These are phyloP conservation scores for Anniella stebbinsi DNA, from an alignment of 2,797 vertebrate species.

Conservation along the genomic window DNA sequence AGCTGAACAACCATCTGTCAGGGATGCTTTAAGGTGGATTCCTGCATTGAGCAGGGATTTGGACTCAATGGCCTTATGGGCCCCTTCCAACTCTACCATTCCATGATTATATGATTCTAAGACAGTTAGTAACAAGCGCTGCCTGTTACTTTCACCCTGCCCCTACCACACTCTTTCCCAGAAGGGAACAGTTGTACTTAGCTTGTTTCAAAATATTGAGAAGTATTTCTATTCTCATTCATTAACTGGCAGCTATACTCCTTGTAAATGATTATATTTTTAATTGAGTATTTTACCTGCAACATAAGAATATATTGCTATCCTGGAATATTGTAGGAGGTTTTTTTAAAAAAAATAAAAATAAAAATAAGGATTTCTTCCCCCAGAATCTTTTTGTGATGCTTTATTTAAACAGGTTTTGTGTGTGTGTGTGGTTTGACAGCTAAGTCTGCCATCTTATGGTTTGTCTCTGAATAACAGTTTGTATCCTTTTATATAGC, in stretches of 20 bases:
- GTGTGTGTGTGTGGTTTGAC: background rate
- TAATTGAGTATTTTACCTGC: background rate
- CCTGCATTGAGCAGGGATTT: too few relatives aligned
- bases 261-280: slow-evolving; percentile 19
- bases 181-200: background rate
- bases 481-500: background rate
- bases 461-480: slow-evolving; percentile 52
- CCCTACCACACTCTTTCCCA: background rate
- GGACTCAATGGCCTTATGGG: too few relatives aligned
- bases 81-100: too few relatives aligned
- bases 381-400: background rate
- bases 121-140: background rate
- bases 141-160: background rate
- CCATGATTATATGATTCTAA: too few relatives aligned
- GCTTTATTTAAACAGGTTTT: background rate
- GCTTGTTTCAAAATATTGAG: background rate
- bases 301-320: background rate
- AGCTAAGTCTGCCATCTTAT: slow-evolving; percentile 69
- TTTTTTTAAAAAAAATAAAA: background rate
- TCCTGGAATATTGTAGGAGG: background rate
- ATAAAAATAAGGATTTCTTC: accelerated
- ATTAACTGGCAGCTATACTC: accelerated
- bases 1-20: too few relatives aligned
- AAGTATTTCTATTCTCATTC: slow-evolving; percentile 8
- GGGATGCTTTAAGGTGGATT: too few relatives aligned